Conservation (phyloP, 2,888 invertebrate genomes). For the Drosophila trichaetosa region DNA sequence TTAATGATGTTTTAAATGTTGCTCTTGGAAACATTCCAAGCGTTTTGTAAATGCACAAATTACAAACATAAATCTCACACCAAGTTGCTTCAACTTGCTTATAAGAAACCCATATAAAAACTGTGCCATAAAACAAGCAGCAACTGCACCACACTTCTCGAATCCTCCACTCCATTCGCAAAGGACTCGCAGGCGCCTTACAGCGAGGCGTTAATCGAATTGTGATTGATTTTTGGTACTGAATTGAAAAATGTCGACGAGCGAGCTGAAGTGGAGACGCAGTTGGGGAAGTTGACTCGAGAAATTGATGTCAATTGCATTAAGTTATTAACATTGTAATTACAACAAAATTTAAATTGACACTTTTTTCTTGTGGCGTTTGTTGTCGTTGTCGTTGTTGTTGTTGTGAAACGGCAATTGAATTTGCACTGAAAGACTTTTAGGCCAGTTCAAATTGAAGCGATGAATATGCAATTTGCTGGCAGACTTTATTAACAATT, state of each 20-base stretch:
- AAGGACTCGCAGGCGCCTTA: slow-evolving; percentile 14
- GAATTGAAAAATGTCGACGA: slow-evolving; percentile 48
- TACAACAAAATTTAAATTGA: slow-evolving; percentile 65
- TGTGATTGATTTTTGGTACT: slow-evolving; percentile 70
- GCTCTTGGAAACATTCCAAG: background rate
- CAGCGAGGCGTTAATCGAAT: slow-evolving; percentile 67
- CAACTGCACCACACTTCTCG: background rate
- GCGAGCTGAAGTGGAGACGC: background rate
- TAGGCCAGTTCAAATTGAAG: background rate
- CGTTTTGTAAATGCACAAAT: background rate
- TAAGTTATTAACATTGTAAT: slow-evolving; percentile 77
- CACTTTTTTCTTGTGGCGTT: slow-evolving; percentile 42
- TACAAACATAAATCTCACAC: slow-evolving; percentile 4
- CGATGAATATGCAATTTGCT: slow-evolving; percentile 8
- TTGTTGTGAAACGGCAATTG: slow-evolving; percentile 38
- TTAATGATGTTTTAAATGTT: background rate
- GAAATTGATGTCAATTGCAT: slow-evolving; percentile 74
- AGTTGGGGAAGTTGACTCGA: slow-evolving; percentile 22
- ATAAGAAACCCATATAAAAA: background rate
- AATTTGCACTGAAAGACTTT: slow-evolving; percentile 41
- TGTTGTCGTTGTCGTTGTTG: background rate
- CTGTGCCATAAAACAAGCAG: background rate
- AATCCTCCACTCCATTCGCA: background rate
- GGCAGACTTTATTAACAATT: slow-evolving; percentile 23
- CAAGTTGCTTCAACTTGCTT: background rate